Evolutionary conservation across 2,797 vertebrate genomes (phyloP), one percentile per base, ranked within the genome.

Genomic region (Cygnus olor): DNA sequence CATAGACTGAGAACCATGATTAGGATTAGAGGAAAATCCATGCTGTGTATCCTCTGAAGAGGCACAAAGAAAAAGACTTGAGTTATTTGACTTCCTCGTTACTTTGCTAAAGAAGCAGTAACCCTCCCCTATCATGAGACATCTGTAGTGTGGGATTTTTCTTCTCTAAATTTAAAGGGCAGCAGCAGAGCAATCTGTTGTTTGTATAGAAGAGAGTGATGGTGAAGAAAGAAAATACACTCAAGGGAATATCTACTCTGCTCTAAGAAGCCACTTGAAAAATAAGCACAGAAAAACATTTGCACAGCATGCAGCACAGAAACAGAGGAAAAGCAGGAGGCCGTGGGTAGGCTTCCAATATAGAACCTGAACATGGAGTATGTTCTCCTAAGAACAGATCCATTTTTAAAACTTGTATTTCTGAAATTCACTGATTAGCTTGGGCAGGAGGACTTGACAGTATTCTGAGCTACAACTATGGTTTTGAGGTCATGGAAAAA

Each of bases 161-260:
- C 85, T 64, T 88, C 70, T 88, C 96, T 94, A 83, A 89, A 97
- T 96, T 76, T 92, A 96, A 97, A 97, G 96, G 94, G 96, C 90
- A 96, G 88, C 76, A 89, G 44, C 96, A 96, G 95, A 97, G 81
- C 95, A 98, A 97, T 97, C 96, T 97, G 97, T 94, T 97, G 94
- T 98, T 98, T 97, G 93, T 96, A 86, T 56, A 96, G 93, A 90
- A 84, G 92, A 90, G 92, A 94, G 64, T 17, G 44, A 68, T 79
- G 93, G 93, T 86, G 94, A 96, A 97, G 93, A 95, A 85, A 94
- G 93, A 88, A 97, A 97, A 87, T 77, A 90, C 92, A 95, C 96
- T 96, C 96, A 27, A 61, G 95, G 96, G 77, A 97, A 87, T 88
- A 88, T 90, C 94, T 94, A 1, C 73, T 91, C 32, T 72, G 70